Conservation (phyloP, 2,113 vertebrate genomes). For the Camelus dromedarius region DNA sequence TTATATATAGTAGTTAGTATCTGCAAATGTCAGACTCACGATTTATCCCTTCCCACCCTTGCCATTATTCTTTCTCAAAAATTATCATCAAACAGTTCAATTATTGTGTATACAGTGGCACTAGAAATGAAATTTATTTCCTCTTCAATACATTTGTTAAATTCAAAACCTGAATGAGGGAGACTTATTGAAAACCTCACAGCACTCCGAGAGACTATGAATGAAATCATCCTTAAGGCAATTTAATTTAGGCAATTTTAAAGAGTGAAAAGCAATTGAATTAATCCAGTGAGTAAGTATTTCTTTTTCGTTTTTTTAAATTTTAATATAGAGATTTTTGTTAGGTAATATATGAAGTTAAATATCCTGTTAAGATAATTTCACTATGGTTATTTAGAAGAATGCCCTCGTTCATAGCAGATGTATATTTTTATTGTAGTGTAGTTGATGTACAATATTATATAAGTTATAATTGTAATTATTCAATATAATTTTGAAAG, state of each 20-base stretch:
- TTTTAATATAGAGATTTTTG: no score
- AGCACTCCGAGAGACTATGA: constrained; percentile 22
- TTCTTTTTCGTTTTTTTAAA: neutral
- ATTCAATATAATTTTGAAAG: no score
- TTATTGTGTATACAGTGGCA: neutral
- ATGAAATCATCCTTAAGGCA: constrained; percentile 5
- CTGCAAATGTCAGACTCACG: no score
- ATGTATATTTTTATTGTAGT: no score
- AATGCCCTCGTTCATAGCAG: no score
- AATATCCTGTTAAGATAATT: no score
- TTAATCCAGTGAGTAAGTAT: constrained; percentile 44
- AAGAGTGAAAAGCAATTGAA: constrained; percentile 18
- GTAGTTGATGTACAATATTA: no score
- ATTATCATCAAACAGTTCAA: neutral
- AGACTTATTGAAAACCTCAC: constrained; percentile 8
- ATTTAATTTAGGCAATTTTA: constrained; percentile 42
- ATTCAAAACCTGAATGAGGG: constrained; percentile 10
- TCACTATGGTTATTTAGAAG: no score
- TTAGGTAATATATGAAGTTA: no score
- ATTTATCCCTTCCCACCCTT: no score
- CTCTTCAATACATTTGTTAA: constrained; percentile 35
- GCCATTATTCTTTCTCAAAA: neutral
- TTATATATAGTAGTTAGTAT: no score
- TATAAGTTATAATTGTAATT: no score
- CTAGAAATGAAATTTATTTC: constrained; percentile 46